phyloP scores from a whole-genome alignment of 2,797 vertebrate genomes.

The Lerista edwardsae region DNA sequence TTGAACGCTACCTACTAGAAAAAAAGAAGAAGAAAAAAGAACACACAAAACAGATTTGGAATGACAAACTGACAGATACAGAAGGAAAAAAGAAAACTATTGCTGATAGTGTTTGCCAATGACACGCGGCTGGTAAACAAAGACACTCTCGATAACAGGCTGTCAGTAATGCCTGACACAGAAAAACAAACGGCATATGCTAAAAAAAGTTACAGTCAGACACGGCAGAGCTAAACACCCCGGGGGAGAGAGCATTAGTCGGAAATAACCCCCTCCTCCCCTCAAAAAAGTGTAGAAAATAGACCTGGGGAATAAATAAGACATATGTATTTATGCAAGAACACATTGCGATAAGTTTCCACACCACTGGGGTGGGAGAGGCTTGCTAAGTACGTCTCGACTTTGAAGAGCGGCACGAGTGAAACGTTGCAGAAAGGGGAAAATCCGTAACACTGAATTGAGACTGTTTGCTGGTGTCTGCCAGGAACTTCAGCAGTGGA shows the following conservation, averaged over 20 bases:
- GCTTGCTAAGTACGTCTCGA: too few relatives aligned
- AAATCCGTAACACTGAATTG: background rate
- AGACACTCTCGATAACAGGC: background rate
- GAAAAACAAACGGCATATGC: conserved; percentile 21
- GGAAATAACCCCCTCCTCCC: background rate
- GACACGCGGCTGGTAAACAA: conserved; percentile 34
- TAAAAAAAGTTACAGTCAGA: conserved; percentile 33
- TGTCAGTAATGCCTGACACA: conserved; percentile 5
- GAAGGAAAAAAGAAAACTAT: conserved; percentile 18
- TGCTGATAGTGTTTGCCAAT: conserved; percentile 46
- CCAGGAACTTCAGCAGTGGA: background rate
- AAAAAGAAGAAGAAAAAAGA: background rate
- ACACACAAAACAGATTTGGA: conserved; percentile 36
- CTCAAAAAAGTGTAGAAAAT: background rate
- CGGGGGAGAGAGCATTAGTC: conserved; percentile 50
- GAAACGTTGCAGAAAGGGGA: background rate
- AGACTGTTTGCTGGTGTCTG: background rate
- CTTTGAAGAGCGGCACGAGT: too few relatives aligned
- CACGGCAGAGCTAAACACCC: conserved; percentile 32
- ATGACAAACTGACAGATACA: conserved; percentile 19
- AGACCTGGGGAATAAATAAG: background rate
- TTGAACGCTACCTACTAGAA: background rate
- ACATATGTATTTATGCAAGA: background rate
- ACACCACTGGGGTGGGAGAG: too few relatives aligned
- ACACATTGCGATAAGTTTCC: too few relatives aligned